Conservation (phyloP, 2,888 invertebrate genomes). For the Euspilapteryx auroguttella region DNA sequence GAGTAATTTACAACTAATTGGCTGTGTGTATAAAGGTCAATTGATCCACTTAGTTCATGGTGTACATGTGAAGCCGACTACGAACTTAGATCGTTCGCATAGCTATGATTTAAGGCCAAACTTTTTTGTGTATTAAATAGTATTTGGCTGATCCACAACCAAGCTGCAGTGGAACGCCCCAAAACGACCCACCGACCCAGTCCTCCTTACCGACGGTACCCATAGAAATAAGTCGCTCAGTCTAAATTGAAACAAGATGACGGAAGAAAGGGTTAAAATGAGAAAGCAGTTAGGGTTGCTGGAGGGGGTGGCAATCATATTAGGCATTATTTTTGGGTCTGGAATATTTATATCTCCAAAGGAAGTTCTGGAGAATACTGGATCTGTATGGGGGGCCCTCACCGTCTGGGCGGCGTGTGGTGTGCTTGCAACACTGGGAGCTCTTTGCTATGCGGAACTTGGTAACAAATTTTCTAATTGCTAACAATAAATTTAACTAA, state of each 20-base stretch:
- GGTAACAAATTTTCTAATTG: slow-evolving; percentile 41
- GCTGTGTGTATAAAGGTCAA: too few relatives aligned
- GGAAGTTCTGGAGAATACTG: slow-evolving; percentile 88
- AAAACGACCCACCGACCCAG: too few relatives aligned
- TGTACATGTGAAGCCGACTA: too few relatives aligned
- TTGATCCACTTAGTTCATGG: too few relatives aligned
- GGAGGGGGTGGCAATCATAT: slow-evolving; percentile 91
- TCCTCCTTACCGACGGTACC: too few relatives aligned
- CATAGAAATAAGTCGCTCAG: too few relatives aligned
- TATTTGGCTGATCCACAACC: too few relatives aligned
- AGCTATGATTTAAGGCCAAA: too few relatives aligned
- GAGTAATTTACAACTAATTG: too few relatives aligned
- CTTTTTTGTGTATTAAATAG: too few relatives aligned
- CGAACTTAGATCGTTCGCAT: too few relatives aligned
- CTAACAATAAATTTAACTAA: neutral
- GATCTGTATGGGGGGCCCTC: slow-evolving; percentile 86
- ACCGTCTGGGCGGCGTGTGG: slow-evolving; percentile 90
- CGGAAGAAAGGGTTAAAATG: slow-evolving; percentile 69
- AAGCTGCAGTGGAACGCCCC: too few relatives aligned
- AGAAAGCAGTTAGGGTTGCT: slow-evolving; percentile 87
- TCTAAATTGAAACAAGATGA: slow-evolving; percentile 18
- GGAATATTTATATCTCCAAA: slow-evolving; percentile 96
- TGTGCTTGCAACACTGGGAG: slow-evolving; percentile 87
- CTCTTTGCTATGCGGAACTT: slow-evolving; percentile 95
- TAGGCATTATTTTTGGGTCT: slow-evolving; percentile 94